Evolutionary conservation across 2,113 vertebrate species (phyloP).

Genomic region (Oryzias celebensis): DNA sequence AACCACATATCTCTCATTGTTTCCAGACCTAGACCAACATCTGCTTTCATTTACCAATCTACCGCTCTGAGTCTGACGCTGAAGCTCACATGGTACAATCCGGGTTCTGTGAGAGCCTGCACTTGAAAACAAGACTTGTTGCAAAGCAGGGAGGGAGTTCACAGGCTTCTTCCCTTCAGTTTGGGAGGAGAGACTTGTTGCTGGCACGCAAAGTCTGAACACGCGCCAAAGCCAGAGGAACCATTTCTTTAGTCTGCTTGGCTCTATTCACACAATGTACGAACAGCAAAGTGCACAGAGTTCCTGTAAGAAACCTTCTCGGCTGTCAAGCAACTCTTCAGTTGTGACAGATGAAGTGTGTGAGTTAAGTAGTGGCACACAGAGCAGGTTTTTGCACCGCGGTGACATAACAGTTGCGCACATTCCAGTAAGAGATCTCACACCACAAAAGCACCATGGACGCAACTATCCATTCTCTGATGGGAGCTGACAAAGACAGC

Average conservation of each 20-base stretch:
- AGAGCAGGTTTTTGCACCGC: no score
- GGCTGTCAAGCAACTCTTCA: no score
- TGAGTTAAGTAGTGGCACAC: no score
- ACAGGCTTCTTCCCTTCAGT: constrained; percentile 52
- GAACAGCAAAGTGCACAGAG: constrained; percentile 6
- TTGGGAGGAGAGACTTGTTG: constrained; percentile 60
- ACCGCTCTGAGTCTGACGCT: constrained; percentile 45
- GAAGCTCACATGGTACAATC: constrained; percentile 41
- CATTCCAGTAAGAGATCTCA: no score
- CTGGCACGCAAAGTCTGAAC: constrained; percentile 57
- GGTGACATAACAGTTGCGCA: no score
- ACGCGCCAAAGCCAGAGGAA: constrained; percentile 61
- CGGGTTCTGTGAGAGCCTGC: constrained; percentile 23
- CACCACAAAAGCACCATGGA: no score
- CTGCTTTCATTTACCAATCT: constrained; percentile 61
- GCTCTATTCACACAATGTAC: constrained; percentile 51
- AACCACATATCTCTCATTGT: constrained; percentile 25
- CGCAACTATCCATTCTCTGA: no score
- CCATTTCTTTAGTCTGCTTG: constrained; percentile 50
- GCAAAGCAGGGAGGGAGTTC: constrained; percentile 48
- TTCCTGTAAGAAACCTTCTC: no score
- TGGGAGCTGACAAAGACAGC: no score
- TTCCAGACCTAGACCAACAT: constrained; percentile 48
- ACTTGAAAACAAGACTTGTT: constrained; percentile 38
- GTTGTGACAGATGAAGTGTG: no score